Base-by-base conservation (phyloP, 2,113 vertebrate species). In the Amphilophus citrinellus region DNA sequence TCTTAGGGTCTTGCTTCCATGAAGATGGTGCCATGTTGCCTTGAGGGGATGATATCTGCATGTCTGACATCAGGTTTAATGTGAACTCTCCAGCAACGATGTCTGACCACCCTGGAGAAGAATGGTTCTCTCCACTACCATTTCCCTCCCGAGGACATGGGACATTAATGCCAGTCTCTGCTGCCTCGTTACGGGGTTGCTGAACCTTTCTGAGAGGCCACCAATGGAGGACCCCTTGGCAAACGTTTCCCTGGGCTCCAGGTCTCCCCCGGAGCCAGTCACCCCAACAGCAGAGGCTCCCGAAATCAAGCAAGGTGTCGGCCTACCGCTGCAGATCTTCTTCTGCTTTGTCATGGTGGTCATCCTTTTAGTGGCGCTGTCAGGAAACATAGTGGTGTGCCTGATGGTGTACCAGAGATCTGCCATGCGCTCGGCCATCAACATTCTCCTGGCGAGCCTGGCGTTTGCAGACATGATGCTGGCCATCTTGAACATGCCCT, bases 361-460 rank as follows among this genome's bases (percentile, higher is more conserved):
- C 93, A 97, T 99, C 87, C 90, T 98, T 3, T 93, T 97, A 78
- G 92, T 98, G 90, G 97, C 98, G 37, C 96, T 99, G 87, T 91
- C 98, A 37, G 98, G 98, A 13, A 99, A 99, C 77, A 96, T 98
- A 92, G 98, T 99, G 44, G 98, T 99, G 84, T 99, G 98, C 92
- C 95, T 99, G 86, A 99, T 99, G 98, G 98, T 99, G 86, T 99
- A 99, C 95, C 98, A 98, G 93, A 97, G 98, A 59, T 97, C 98
- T 4, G 98, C 98, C 79, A 99, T 99, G 98, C 95, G 98, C 87
- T 99, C 98, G 2, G 98, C 98, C 75, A 99, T 99, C 95, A 99
- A 99, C 94, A 98, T 99, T 92, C 97, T 99, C 37, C 93, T 99
- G 77, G 98, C 98, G 75, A 99, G 97, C 90, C 92, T 99, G 92